A percentile compares a stretch with the other conserved stretches of the same genome.
Conservation (phyloP, 2,888 invertebrate species). For the Calliphora vomitoria region DNA sequence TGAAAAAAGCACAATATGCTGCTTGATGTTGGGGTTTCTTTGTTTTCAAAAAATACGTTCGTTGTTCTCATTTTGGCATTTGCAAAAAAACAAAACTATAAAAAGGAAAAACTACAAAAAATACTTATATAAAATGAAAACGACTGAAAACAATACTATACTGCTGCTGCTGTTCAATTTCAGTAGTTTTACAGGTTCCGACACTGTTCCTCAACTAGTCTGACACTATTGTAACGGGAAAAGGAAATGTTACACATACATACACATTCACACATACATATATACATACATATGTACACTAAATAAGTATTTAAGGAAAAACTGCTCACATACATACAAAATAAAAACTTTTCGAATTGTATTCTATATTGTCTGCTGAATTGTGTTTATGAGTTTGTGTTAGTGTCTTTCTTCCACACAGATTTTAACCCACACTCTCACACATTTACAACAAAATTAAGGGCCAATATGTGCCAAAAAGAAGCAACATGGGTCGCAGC, state of each 20-base stretch:
- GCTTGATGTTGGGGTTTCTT: constrained; percentile 58
- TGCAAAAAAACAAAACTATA: constrained; percentile 73
- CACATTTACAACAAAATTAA: not conserved
- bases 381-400: not conserved
- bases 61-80: constrained; percentile 68
- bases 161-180: constrained; percentile 59
- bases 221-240: constrained; percentile 73
- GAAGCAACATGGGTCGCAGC: constrained; percentile 32
- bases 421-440: not conserved
- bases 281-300: not conserved
- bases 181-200: constrained; percentile 72
- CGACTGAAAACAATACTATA: constrained; percentile 45
- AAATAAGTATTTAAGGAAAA: constrained; percentile 25
- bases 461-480: constrained; percentile 43
- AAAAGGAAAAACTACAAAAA: constrained; percentile 36
- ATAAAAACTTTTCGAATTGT: constrained; percentile 39
- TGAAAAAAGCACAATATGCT: constrained; percentile 1
- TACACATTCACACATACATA: not conserved
- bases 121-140: constrained; percentile 36
- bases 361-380: constrained; percentile 28
- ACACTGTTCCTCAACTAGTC: constrained; percentile 71
- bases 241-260: constrained; percentile 69
- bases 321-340: not conserved
- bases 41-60: constrained; percentile 60
- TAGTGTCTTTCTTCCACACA: not conserved